These are phyloP conservation scores for Ianthella basta DNA, from an alignment of 37 sponge, comb jelly and placozoan species.

Conservation along the genomic window DNA sequence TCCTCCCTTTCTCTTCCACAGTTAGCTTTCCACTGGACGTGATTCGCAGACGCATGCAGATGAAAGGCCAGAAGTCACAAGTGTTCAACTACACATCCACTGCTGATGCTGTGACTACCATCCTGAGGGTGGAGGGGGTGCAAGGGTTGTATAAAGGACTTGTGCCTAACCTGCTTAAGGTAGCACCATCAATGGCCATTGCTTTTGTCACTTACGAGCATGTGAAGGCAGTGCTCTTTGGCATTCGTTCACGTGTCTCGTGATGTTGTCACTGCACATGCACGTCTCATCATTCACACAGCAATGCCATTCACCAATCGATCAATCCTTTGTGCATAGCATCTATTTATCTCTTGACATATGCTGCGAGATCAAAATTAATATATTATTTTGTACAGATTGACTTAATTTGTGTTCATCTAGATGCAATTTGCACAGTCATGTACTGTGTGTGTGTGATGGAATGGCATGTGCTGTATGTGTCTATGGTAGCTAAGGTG, in stretches of 20 bases:
- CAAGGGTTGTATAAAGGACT: conserved; percentile 68
- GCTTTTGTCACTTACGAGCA: conserved; percentile 77
- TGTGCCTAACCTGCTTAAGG: conserved; percentile 56
- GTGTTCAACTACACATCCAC: conserved; percentile 58
- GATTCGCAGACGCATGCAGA: conserved; percentile 73
- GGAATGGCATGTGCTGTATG: too few relatives aligned
- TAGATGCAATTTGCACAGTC: too few relatives aligned
- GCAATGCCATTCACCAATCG: background rate
- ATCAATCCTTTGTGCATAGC: too few relatives aligned
- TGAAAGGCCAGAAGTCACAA: conserved; percentile 45
- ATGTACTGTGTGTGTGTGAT: too few relatives aligned
- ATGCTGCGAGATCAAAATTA: too few relatives aligned
- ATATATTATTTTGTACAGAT: too few relatives aligned
- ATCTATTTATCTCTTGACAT: too few relatives aligned
- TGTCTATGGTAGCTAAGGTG: too few relatives aligned
- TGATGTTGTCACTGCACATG: too few relatives aligned
- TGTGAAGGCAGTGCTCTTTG: conserved; percentile 50
- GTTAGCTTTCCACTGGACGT: conserved; percentile 83
- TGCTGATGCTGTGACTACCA: conserved; percentile 55
- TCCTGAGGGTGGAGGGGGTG: conserved; percentile 52
- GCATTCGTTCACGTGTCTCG: conserved; percentile 38
- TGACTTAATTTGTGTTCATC: too few relatives aligned
- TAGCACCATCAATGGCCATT: conserved; percentile 71
- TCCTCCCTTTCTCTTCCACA: background rate
- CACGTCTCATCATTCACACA: too few relatives aligned